Conservation (phyloP, 2,888 invertebrate species). For the Magallana nippona region DNA sequence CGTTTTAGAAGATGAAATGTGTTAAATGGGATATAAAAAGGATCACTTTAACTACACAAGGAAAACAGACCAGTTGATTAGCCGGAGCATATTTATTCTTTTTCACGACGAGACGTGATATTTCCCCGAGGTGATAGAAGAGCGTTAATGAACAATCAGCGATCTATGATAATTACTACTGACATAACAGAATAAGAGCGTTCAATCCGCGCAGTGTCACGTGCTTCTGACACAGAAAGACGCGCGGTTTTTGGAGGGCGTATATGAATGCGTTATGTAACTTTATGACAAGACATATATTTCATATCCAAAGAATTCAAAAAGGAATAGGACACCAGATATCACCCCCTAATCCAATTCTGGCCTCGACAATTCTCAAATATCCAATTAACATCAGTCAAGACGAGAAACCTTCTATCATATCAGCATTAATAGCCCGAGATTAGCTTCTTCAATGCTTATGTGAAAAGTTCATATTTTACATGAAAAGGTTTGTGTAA, state of each 20-base stretch:
- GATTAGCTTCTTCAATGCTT: constrained; percentile 22
- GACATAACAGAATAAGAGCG: constrained; percentile 13
- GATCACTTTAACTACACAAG: constrained; percentile 26
- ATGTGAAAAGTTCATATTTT: constrained; percentile 35
- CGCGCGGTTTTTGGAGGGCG: constrained; percentile 8
- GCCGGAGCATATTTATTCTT: neutral
- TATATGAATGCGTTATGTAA: constrained; percentile 17
- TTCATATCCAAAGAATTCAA: constrained; percentile 3
- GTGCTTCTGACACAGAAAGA: neutral
- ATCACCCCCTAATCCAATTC: constrained; percentile 3
- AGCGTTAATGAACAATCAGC: constrained; percentile 8
- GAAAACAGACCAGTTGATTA: constrained; percentile 19
- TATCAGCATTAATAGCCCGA: constrained; percentile 9
- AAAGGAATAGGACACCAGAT: constrained; percentile 25
- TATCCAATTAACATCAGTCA: constrained; percentile 33
- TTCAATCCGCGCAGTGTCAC: neutral
- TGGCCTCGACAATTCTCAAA: constrained; percentile 32
- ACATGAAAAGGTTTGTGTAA: constrained; percentile 33
- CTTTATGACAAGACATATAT: constrained; percentile 33
- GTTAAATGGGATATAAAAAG: constrained; percentile 32
- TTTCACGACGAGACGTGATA: constrained; percentile 8
- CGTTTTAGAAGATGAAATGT: constrained; percentile 35
- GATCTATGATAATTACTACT: constrained; percentile 9
- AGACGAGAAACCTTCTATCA: constrained; percentile 17
- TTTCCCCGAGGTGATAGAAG: constrained; percentile 19